Conservation (phyloP, 2,113 vertebrate species). For the Chaetodon auriga region DNA sequence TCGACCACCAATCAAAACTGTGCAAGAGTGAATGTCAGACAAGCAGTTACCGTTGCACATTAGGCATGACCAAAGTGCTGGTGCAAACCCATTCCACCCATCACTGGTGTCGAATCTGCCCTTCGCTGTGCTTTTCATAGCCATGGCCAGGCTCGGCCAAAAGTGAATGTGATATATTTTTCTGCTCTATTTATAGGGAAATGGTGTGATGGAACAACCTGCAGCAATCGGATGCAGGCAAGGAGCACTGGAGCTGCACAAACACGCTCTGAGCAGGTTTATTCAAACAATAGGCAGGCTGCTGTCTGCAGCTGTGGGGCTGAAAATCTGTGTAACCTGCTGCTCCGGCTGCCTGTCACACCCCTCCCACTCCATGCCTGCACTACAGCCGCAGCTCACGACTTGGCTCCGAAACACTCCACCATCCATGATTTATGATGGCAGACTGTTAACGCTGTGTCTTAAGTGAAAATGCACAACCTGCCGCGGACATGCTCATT, state of each 20-base stretch:
- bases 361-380: conserved; percentile 67
- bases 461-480: background rate
- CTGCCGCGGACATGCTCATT: background rate
- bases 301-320: conserved; percentile 41
- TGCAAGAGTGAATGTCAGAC: background rate
- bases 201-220: conserved; percentile 34
- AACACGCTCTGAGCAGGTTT: conserved; percentile 20
- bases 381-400: conserved; percentile 58
- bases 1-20: conserved; percentile 9
- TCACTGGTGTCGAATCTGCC: conserved; percentile 44
- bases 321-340: conserved; percentile 52
- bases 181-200: conserved; percentile 65
- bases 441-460: background rate
- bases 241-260: background rate
- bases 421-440: conserved; percentile 27
- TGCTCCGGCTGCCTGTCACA: conserved; percentile 67
- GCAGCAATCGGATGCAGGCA: conserved; percentile 23
- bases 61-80: conserved; percentile 21
- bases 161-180: conserved; percentile 64
- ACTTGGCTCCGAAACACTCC: conserved; percentile 43
- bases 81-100: conserved; percentile 49
- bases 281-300: conserved; percentile 48
- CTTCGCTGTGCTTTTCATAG: conserved; percentile 60
- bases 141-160: conserved; percentile 45
- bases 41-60: conserved; percentile 19